phyloP scores from a whole-genome alignment of 2,113 vertebrate species.

The Plectropomus leopardus region DNA sequence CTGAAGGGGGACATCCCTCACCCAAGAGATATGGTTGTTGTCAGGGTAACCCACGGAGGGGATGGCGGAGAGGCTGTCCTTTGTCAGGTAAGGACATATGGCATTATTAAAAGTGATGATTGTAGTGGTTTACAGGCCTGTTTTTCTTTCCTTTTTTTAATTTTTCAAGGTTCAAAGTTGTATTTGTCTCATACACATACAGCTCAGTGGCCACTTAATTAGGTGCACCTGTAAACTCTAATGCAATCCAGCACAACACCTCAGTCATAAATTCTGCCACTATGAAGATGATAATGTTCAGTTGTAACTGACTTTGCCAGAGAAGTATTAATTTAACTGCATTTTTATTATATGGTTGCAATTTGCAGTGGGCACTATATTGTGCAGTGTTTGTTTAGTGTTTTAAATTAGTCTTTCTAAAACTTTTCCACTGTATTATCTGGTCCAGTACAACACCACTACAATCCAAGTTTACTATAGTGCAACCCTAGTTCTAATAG shows the following conservation, averaged over 20 bases:
- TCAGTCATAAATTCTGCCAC: neutral
- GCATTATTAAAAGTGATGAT: neutral
- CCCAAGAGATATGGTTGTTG: constrained; percentile 84
- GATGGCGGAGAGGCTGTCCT: constrained; percentile 91
- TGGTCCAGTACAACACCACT: too few species aligned
- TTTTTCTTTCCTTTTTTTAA: too few species aligned
- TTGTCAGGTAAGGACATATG: constrained; percentile 88
- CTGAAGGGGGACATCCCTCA: constrained; percentile 72
- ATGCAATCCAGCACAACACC: neutral
- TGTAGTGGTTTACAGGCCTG: neutral
- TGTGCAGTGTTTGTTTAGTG: too few species aligned
- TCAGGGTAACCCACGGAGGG: constrained; percentile 85
- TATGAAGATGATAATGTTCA: neutral
- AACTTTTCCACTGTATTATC: too few species aligned
- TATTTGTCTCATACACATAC: neutral
- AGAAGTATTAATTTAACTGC: too few species aligned
- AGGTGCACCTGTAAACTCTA: neutral
- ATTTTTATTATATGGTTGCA: too few species aligned
- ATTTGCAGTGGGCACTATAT: too few species aligned
- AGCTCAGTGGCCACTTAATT: neutral
- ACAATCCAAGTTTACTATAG: too few species aligned
- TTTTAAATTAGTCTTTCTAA: too few species aligned
- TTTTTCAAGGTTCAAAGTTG: neutral
- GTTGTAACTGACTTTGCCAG: too few species aligned
- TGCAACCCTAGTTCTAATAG: too few species aligned